Conservation (phyloP, 2,113 vertebrate species). For the Cephalopholis sonnerati region DNA sequence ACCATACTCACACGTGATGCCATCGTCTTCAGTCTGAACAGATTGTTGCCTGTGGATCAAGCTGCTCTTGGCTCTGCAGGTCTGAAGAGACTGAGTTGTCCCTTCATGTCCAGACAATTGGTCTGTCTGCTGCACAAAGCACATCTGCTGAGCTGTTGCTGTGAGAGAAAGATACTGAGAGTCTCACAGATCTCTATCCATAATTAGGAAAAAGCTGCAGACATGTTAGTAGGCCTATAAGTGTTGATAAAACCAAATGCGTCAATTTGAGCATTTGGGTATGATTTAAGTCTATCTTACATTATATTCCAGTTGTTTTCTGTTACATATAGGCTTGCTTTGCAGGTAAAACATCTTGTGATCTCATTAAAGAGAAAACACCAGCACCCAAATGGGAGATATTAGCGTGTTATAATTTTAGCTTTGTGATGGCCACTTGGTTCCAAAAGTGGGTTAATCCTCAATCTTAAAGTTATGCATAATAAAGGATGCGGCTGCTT, state of each 20-base stretch:
- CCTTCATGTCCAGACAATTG: neutral
- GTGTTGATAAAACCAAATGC: neutral
- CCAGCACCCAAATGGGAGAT: no score
- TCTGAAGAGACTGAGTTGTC: neutral
- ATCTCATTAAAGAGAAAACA: no score
- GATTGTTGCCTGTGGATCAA: neutral
- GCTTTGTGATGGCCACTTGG: no score
- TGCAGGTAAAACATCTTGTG: no score
- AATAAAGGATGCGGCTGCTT: no score
- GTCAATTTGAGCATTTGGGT: neutral
- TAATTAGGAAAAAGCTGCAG: neutral
- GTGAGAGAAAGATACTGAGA: neutral
- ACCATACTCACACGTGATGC: neutral
- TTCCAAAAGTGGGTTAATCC: no score
- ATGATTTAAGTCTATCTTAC: no score
- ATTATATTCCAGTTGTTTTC: no score
- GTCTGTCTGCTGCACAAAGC: conserved; percentile 26
- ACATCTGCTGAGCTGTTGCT: conserved; percentile 6
- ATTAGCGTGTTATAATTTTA: no score
- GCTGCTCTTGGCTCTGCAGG: conserved; percentile 9
- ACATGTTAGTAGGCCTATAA: neutral
- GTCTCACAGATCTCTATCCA: neutral
- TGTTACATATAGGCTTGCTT: no score
- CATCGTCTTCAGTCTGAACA: conserved; percentile 14
- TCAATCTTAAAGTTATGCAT: no score